Evolutionary conservation across 2,888 invertebrate genomes (phyloP), one percentile per base, ranked within the genome.

Genomic region (Flexamia atlantica): DNA sequence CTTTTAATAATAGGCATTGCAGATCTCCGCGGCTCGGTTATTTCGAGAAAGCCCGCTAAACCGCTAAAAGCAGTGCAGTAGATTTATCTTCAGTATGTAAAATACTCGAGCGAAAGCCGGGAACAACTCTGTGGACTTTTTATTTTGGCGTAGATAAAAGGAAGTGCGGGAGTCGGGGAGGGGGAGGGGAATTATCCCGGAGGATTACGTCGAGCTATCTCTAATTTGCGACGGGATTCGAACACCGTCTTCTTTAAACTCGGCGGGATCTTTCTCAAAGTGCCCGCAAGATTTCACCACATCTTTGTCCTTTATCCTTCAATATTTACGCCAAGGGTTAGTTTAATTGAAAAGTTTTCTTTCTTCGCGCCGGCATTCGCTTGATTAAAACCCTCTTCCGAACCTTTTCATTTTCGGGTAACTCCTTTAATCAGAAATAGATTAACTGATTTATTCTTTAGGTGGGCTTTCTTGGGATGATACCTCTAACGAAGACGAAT

Each of bases 181-280:
- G 23, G 57, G 23, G 68, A 32, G 64, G 80, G 53, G 74, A 80
- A 82, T 82, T 82, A 83, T 80, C 83, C 81, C 70, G 32, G 60
- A 68, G 83, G 84, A 84, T 82, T 83, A 83, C 68, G 83, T 57
- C 60, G 74, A 85, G 85, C 85, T 83, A 83, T 79, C 82, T 81
- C 83, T 85, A 85, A 85, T 85, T 85, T 85, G 85, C 85, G 83
- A 84, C 68, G 84, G 85, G 85, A 85, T 85, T 85, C 83, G 79
- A 57, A 57, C 76, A 79, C 32, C 53, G 50, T 2, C 79, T 79
- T 57, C 79, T 79, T 79, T 50, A 79, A 57, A 57, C 79, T 79
- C 14, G 28, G 30, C 40, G 40, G 76, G 28, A 46, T 76, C 42
- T 76, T 76, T 46, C 46, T 76, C 40, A 76, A 76, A 76, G 76